Conservation (phyloP, 2,888 invertebrate genomes). For the Ypsolopha sequella region DNA sequence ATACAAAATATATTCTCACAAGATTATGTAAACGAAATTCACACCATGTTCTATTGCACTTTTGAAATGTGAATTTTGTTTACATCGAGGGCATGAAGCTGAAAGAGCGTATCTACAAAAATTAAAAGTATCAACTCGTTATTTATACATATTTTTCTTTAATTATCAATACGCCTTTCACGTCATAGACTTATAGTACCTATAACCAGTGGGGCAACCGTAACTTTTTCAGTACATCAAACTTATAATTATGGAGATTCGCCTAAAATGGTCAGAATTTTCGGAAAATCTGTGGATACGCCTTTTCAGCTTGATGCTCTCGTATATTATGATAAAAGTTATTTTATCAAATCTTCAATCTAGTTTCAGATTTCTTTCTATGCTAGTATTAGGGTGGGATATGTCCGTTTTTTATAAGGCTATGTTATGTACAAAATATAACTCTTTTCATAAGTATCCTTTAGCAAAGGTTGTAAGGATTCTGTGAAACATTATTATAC, state of each 20-base stretch:
- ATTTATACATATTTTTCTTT: no score
- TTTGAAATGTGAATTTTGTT: not conserved
- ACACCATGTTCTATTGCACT: not conserved
- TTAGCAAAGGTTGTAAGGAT: no score
- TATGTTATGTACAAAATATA: constrained; percentile 31
- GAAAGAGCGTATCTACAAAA: no score
- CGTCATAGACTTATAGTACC: no score
- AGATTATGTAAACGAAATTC: not conserved
- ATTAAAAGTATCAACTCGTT: no score
- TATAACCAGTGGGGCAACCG: no score
- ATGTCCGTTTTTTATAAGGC: constrained; percentile 45
- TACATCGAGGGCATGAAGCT: no score
- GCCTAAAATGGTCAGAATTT: not conserved
- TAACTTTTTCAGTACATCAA: no score
- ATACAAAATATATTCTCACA: constrained; percentile 7
- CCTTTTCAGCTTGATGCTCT: not conserved
- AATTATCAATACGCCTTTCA: no score
- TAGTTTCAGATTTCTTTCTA: constrained; percentile 18
- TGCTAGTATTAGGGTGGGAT: constrained; percentile 58
- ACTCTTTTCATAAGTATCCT: no score
- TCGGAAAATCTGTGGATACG: no score
- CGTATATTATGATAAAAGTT: constrained; percentile 6
- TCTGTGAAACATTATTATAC: constrained; percentile 10
- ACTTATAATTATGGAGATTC: no score
- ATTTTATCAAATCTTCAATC: constrained; percentile 11